Percentiles rank a stretch among this genome's conserved stretches.
Evolutionary conservation across 2,797 vertebrate species (phyloP).

Genomic region (Microctenopoma lineatum): DNA sequence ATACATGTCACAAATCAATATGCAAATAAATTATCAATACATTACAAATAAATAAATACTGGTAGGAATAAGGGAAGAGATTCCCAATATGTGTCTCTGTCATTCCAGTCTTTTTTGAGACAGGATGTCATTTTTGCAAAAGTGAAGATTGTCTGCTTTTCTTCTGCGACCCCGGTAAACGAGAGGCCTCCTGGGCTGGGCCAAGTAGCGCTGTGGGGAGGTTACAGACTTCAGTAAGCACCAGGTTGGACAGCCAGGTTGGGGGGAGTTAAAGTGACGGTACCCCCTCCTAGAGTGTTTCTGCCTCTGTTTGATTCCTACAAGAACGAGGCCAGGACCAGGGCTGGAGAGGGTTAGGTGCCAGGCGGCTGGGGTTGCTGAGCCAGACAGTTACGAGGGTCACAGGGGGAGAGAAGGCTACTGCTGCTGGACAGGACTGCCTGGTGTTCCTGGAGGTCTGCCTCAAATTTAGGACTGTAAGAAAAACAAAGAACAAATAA

Average conservation of each 20-base stretch:
- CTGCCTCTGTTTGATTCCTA: conserved; percentile 49
- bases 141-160: conserved; percentile 49
- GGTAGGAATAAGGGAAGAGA: conserved; percentile 45
- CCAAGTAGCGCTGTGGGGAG: conserved; percentile 7
- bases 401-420: conserved; percentile 81
- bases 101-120: conserved; percentile 44
- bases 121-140: conserved; percentile 47
- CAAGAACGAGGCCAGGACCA: conserved; percentile 16
- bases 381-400: conserved; percentile 89
- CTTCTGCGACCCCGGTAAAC: conserved; percentile 65
- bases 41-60: conserved; percentile 77
- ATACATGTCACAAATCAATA: conserved; percentile 60
- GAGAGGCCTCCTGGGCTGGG: conserved; percentile 29
- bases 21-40: conserved; percentile 67
- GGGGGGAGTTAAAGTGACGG: conserved; percentile 16
- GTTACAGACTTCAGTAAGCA: conserved; percentile 58
- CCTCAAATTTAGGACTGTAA: conserved; percentile 87
- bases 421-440: conserved; percentile 80
- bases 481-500: conserved; percentile 37
- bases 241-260: conserved; percentile 40
- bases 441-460: conserved; percentile 83
- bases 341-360: conserved; percentile 73
- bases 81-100: conserved; percentile 41
- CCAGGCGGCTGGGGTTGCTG: conserved; percentile 84
- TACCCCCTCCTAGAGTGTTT: conserved; percentile 37